Conservation (phyloP, 1,140 invertebrate genomes). For the Triops cancriformis region DNA sequence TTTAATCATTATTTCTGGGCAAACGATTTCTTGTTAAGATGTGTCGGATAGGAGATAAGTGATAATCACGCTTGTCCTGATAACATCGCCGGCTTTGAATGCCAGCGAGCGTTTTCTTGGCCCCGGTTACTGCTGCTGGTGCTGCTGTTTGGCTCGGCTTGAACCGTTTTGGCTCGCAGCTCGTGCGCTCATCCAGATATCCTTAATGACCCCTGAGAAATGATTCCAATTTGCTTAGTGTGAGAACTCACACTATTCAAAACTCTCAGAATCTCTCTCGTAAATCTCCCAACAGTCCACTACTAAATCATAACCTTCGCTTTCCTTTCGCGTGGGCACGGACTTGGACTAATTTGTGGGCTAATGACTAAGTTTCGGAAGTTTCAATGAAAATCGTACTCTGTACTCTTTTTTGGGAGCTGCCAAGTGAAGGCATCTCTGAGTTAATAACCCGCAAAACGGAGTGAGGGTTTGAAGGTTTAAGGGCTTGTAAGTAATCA, state of each 20-base stretch:
- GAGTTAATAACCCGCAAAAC: no score
- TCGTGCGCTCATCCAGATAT: background rate
- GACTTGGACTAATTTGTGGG: no score
- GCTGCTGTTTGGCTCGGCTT: background rate
- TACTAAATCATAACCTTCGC: no score
- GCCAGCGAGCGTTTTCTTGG: background rate
- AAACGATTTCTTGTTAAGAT: constrained; percentile 14
- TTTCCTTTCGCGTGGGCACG: no score
- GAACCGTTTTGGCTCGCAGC: background rate
- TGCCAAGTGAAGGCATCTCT: no score
- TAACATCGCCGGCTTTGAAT: background rate
- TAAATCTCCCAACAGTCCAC: no score
- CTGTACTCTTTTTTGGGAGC: no score
- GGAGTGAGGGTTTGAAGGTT: no score
- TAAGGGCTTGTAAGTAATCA: no score
- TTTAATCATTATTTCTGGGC: constrained; percentile 14
- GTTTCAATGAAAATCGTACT: no score
- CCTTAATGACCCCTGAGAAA: background rate
- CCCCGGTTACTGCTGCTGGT: background rate
- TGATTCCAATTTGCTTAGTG: background rate
- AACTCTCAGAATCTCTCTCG: no score
- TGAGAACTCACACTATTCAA: background rate
- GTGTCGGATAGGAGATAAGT: constrained; percentile 13
- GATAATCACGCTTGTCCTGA: constrained; percentile 9
- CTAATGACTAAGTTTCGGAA: no score